Base-by-base conservation (phyloP, 2,888 invertebrate genomes). In the Drosophila percnosoma region DNA sequence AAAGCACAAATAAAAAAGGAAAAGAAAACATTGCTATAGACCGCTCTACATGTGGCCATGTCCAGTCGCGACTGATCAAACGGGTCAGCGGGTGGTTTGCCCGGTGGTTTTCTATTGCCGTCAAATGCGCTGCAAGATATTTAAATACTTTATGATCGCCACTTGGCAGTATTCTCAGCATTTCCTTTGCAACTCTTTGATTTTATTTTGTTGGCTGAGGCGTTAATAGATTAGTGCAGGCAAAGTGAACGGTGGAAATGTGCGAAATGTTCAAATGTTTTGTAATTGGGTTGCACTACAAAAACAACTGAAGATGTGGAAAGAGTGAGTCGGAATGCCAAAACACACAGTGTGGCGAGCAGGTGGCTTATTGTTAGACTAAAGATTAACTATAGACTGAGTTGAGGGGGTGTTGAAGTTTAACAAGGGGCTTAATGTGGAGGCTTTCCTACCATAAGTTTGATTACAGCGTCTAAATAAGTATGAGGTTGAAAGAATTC, bases 11-110 rank as follows among this genome's bases (percentile, higher is more conserved):
- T 29, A 36, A 18, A 54, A 34, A 4, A 4, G 7, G 2, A n/a
- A 69, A 57, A 60, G 69, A 61, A 75, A 73, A 64, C 65, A 77
- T 73, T 74, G 65, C 71, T 49, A 73, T 67, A 15, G 68, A 59
- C 66, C 67, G 73, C 90, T 36, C 90, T 66, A 72, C 90, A 87
- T 87, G 86, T 74, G 86, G 90, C 59, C 86, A 45, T 73, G 73
- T 85, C 77, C 83, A 78, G 70, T 75, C 62, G 73, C 69, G 72
- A 64, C 83, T 69, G 88, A 79, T 85, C 87, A 84, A 78, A 81
- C 78, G 84, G 87, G 61, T 69, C 85, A 85, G 90, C 86, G 90
- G 86, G 86, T 78, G 86, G 81, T 53, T 72, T 63, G 53, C 59
- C 75, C 71, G 59, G 55, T 57, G 64, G 49, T 63, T 48, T 27